These are phyloP conservation scores for Agonopterix alstromeriana DNA, from an alignment of 2,888 invertebrate genomes.

Conservation along the genomic window DNA sequence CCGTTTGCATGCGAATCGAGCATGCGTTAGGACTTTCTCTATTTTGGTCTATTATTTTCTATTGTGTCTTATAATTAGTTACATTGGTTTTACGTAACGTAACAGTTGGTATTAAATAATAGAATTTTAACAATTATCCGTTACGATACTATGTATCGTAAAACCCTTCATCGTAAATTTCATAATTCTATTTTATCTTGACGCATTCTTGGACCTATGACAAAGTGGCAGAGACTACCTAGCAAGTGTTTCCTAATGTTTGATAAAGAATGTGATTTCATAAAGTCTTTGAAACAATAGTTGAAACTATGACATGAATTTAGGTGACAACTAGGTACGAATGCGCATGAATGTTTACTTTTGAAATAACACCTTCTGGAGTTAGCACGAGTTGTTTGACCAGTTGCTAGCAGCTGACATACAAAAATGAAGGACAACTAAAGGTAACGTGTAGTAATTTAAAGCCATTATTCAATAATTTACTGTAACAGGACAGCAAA, in stretches of 20 bases:
- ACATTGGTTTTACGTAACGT: constrained; percentile 36
- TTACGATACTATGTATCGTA: background rate
- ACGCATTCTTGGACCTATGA: too few relatives aligned
- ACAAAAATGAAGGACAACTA: constrained; percentile 27
- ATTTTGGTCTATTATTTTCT: constrained; percentile 33
- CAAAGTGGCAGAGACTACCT: too few relatives aligned
- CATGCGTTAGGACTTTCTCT: constrained; percentile 37
- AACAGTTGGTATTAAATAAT: constrained; percentile 28
- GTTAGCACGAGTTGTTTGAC: constrained; percentile 37
- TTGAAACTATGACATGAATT: background rate
- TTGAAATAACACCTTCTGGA: constrained; percentile 28
- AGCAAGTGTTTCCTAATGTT: too few relatives aligned
- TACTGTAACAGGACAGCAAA: background rate
- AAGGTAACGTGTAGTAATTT: background rate
- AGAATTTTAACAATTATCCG: constrained; percentile 23
- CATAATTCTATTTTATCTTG: too few relatives aligned
- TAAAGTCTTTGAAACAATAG: too few relatives aligned
- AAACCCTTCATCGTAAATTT: too few relatives aligned
- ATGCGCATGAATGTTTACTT: constrained; percentile 31
- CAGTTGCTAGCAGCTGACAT: constrained; percentile 33
- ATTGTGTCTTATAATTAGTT: constrained; percentile 25
- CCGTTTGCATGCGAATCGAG: constrained; percentile 30
- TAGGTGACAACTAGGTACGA: constrained; percentile 7
- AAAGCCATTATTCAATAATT: background rate
- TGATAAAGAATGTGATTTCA: too few relatives aligned